Evolutionary conservation across 2,113 vertebrate species (phyloP).

Genomic region (Picathartes gymnocephalus): DNA sequence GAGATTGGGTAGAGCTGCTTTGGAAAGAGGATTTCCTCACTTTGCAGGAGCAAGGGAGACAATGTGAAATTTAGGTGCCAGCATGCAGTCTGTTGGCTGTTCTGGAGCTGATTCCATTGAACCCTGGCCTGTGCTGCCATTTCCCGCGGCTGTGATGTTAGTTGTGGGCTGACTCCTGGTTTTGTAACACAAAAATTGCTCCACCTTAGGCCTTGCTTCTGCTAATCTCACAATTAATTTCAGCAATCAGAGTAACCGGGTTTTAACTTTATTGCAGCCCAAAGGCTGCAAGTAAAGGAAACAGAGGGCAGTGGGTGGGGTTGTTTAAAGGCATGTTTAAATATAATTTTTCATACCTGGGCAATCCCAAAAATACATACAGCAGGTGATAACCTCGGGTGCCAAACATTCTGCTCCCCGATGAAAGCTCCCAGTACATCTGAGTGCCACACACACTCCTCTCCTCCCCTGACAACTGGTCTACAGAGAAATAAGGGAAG

Average conservation of each 20-base stretch:
- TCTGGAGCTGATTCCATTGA: neutral
- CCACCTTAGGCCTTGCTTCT: neutral
- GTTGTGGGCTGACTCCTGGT: neutral
- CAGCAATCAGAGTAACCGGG: neutral
- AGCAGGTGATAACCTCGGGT: neutral
- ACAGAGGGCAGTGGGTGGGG: neutral
- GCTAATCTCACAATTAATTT: neutral
- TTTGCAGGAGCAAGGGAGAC: neutral
- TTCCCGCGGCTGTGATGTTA: rapidly evolving
- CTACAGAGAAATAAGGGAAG: neutral
- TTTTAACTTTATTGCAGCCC: neutral
- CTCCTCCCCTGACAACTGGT: neutral
- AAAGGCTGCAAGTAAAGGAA: neutral
- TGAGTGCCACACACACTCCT: neutral
- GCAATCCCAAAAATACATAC: neutral
- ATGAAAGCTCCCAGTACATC: rapidly evolving
- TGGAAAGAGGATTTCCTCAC: neutral
- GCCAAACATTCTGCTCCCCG: neutral
- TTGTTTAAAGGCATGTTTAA: neutral
- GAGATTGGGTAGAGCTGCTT: neutral
- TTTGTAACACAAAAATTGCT: neutral
- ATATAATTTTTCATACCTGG: neutral
- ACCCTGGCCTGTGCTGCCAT: rapidly evolving
- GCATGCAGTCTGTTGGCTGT: rapidly evolving
- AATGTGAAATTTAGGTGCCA: neutral